These are phyloP conservation scores for Manis javanica DNA, from an alignment of 2,797 vertebrate species.

Conservation along the genomic window DNA sequence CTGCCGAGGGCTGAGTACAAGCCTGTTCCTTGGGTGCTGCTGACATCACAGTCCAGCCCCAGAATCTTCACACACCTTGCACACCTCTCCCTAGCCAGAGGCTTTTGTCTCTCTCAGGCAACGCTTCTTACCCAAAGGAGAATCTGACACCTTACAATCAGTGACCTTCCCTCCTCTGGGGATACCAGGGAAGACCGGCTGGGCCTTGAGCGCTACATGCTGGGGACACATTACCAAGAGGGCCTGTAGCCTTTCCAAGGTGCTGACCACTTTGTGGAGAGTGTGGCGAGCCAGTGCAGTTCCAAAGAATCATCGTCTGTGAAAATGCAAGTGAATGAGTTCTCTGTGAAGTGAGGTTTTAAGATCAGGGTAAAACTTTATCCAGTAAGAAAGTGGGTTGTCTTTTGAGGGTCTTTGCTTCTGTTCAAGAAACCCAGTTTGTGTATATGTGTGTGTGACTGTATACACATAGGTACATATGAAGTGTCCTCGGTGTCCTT, in stretches of 20 bases:
- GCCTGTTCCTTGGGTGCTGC: fast-evolving
- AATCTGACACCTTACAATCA: background rate
- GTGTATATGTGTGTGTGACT: background rate
- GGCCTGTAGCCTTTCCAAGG: background rate
- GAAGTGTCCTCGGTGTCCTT: background rate
- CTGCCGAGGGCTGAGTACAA: background rate
- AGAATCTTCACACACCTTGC: background rate
- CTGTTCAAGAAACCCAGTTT: background rate
- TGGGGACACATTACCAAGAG: fast-evolving
- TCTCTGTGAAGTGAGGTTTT: background rate
- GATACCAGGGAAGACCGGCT: fast-evolving
- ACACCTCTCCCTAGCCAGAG: fast-evolving
- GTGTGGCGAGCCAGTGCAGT: fast-evolving
- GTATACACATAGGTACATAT: fast-evolving
- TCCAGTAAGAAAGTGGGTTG: background rate
- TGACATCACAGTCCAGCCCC: constrained; percentile 57
- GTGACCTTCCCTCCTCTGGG: background rate
- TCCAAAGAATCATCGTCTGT: background rate
- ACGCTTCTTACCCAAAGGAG: fast-evolving
- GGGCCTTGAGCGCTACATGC: background rate
- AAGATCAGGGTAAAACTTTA: background rate
- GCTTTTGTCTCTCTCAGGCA: background rate
- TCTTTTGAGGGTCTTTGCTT: background rate
- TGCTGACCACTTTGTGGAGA: fast-evolving
- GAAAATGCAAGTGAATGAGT: background rate